Conservation (phyloP, 2,888 invertebrate species). For the Phorcus lineatus region DNA sequence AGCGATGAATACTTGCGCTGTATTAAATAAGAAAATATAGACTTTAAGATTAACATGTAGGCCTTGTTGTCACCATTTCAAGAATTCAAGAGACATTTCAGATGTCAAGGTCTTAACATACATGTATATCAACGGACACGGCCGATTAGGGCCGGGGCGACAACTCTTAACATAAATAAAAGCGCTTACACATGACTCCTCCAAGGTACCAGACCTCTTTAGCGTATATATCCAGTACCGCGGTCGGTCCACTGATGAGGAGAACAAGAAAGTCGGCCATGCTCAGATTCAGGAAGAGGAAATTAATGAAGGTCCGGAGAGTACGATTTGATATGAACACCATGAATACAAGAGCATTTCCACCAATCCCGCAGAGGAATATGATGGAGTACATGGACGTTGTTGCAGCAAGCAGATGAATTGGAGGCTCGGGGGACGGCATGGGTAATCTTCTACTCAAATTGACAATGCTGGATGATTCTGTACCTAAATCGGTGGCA, state of each 20-base stretch:
- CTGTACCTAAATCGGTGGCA: too few relatives aligned
- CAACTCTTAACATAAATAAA: not conserved
- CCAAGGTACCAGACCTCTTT: conserved; percentile 94
- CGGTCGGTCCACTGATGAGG: conserved; percentile 92
- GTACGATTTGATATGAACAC: conserved; percentile 90
- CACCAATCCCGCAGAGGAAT: conserved; percentile 91
- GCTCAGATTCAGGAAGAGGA: conserved; percentile 93
- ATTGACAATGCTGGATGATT: too few relatives aligned
- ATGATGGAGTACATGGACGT: conserved; percentile 91
- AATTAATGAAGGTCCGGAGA: conserved; percentile 90
- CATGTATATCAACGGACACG: too few relatives aligned
- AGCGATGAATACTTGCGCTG: too few relatives aligned
- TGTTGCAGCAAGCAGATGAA: conserved; percentile 90
- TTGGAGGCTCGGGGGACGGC: conserved; percentile 12
- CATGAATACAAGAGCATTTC: conserved; percentile 93
- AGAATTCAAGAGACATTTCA: too few relatives aligned
- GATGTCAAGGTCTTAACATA: too few relatives aligned
- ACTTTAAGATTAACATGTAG: too few relatives aligned
- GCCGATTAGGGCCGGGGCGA: too few relatives aligned
- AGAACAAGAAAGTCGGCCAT: conserved; percentile 93
- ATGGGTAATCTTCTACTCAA: not conserved
- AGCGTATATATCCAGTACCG: conserved; percentile 93
- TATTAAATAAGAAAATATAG: too few relatives aligned
- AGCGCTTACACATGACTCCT: conserved; percentile 91
- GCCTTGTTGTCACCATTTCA: too few relatives aligned